These are phyloP conservation scores for Dexiosoma caninum DNA, from an alignment of 2,888 invertebrate genomes.

Conservation along the genomic window DNA sequence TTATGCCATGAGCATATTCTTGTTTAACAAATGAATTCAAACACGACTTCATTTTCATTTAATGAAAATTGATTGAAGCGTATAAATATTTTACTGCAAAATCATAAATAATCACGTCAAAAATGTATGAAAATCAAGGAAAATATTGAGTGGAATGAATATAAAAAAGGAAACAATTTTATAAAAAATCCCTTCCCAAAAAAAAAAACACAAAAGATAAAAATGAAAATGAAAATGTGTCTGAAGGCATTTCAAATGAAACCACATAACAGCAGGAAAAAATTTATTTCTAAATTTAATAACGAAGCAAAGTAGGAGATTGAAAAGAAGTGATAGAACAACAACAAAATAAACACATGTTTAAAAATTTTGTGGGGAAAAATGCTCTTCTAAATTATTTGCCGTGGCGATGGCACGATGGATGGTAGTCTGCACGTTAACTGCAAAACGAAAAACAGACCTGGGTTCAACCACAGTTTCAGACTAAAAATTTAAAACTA, in stretches of 20 bases:
- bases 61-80: constrained; percentile 19
- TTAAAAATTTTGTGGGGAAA: too few species aligned
- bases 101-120: background rate
- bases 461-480: too few species aligned
- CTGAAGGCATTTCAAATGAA: background rate
- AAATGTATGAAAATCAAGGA: background rate
- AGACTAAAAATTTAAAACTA: too few species aligned
- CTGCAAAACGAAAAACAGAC: too few species aligned
- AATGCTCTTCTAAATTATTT: too few species aligned
- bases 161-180: constrained; percentile 2
- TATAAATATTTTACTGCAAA: constrained; percentile 26
- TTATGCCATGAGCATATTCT: background rate
- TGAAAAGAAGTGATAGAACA: too few species aligned
- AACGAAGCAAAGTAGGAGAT: too few species aligned
- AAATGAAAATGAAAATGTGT: background rate
- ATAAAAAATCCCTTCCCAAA: constrained; percentile 1
- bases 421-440: too few species aligned
- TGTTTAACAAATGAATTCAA: background rate
- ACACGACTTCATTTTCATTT: background rate
- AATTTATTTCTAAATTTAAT: too few species aligned
- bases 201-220: background rate
- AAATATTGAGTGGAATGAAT: background rate
- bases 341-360: too few species aligned
- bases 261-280: background rate
- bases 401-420: too few species aligned